Evolutionary conservation across 23 tunicate species (phyloP).

Genomic region (Trididemnum nubilum): DNA sequence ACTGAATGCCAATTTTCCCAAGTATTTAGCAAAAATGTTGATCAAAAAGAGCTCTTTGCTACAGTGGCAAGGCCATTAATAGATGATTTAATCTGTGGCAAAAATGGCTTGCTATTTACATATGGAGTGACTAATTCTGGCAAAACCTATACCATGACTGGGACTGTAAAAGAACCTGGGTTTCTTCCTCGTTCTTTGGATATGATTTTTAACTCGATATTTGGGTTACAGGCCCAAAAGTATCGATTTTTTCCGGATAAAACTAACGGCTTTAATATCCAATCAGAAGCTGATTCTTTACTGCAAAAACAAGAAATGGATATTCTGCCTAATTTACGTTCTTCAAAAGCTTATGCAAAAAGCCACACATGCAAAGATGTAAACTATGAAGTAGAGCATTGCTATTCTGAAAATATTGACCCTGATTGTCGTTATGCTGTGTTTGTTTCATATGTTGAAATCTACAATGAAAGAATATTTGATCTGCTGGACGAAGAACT

Average conservation of each 20-base stretch:
- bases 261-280: constrained; percentile 79
- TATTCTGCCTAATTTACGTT: constrained; percentile 45
- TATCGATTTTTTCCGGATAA: constrained; percentile 91
- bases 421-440: constrained; percentile 89
- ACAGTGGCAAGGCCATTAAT: constrained; percentile 75
- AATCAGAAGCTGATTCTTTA: constrained; percentile 80
- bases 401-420: constrained; percentile 69
- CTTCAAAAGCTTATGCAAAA: constrained; percentile 39
- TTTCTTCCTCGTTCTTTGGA: constrained; percentile 90
- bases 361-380: constrained; percentile 4
- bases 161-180: constrained; percentile 91
- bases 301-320: constrained; percentile 84
- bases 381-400: constrained; percentile 75
- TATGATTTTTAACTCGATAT: constrained; percentile 90
- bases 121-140: constrained; percentile 99
- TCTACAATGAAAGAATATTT: constrained; percentile 86
- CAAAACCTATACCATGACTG: constrained; percentile 99
- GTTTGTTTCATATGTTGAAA: constrained; percentile 92
- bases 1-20: constrained; percentile 75
- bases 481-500: constrained; percentile 84
- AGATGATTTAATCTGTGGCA: constrained; percentile 67
- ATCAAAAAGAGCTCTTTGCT: constrained; percentile 62
- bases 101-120: constrained; percentile 93
- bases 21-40: constrained; percentile 54
- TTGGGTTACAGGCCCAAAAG: constrained; percentile 64